Base-by-base conservation (phyloP, 2,113 vertebrate species). In the Plotosus lineatus region DNA sequence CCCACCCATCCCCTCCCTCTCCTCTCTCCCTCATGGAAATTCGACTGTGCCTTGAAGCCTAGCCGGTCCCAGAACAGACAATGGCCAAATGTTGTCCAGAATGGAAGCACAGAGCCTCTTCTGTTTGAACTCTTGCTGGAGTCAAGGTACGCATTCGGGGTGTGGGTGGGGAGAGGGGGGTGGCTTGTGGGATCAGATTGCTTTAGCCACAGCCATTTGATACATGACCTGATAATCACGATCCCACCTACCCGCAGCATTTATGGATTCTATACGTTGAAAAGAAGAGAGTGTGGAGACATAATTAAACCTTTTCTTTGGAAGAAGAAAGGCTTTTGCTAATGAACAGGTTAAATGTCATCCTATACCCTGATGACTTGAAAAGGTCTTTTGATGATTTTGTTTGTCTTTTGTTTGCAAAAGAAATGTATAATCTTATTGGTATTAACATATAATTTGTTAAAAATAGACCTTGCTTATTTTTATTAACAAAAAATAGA, bases 171-270 rank as follows among this genome's bases (percentile, higher is more conserved):
- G 60, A 6, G 14, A 23, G 31, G 28, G 72, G 73, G 50, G 60
- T 63, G 44, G 55, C 53, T 56, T 63, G 56, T 77, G 42, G 66
- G 61, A 84, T 84, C 75, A 58, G 46, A 72, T 84, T 79, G 15
- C 76, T 40, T 28, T 68, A 56, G 65, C 17, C 71, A 19, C 56
- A 19, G 79, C 82, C 75, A 66, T 33, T 61, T 76, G 80, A 86
- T 84, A 82, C 85, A 82, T 77, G 72, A 82, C 82, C 73, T 46
- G 56, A 72, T 66, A 61, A 77, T 82, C 71, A 82, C 55, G 81
- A 58, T 63, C 60, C 66, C 58, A 69, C 82, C 79, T 84, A 72
- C 26, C 65, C 84, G 46, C 72, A 79, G 40, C 48, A 33, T 58
- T 74, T 69, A 21, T 33, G 40, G 51, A 75, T 40, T 31, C 14